Conservation (phyloP, 2,113 vertebrate genomes). For the Xenus cinereus region DNA sequence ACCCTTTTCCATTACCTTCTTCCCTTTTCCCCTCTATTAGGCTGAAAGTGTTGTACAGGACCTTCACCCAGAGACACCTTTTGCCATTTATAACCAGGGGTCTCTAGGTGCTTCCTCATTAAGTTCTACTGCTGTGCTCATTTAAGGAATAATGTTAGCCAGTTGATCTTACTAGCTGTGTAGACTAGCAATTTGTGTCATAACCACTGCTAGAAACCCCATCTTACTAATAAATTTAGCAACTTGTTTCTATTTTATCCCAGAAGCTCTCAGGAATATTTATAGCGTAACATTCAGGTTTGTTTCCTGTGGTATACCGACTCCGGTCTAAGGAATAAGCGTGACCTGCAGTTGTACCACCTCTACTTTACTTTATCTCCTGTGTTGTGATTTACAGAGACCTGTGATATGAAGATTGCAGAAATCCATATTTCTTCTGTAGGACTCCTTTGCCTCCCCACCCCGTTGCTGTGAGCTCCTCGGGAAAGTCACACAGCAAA, state of each 20-base stretch:
- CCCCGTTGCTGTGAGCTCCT: background rate
- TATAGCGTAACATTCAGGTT: background rate
- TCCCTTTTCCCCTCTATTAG: background rate
- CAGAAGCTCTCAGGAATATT: background rate
- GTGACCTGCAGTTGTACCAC: background rate
- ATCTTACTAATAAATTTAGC: background rate
- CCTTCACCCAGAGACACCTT: background rate
- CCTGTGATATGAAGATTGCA: background rate
- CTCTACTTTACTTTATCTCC: background rate
- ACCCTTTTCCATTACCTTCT: background rate
- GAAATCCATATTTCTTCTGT: slow-evolving; percentile 27
- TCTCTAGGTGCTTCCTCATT: rapidly evolving
- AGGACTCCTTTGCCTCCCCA: background rate
- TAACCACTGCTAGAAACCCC: background rate
- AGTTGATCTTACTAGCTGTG: background rate
- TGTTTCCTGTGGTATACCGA: background rate
- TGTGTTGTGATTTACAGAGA: background rate
- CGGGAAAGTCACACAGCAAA: slow-evolving; percentile 44
- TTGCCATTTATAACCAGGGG: background rate
- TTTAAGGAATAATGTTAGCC: background rate
- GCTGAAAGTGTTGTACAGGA: background rate
- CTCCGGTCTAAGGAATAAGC: background rate
- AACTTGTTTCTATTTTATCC: background rate
- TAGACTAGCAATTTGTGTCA: background rate
- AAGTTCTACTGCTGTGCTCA: background rate